A percentile compares a stretch with the other conserved stretches of the same genome.
These are phyloP conservation scores for Trachurus trachurus DNA, from an alignment of 2,797 vertebrate genomes.

Conservation along the genomic window DNA sequence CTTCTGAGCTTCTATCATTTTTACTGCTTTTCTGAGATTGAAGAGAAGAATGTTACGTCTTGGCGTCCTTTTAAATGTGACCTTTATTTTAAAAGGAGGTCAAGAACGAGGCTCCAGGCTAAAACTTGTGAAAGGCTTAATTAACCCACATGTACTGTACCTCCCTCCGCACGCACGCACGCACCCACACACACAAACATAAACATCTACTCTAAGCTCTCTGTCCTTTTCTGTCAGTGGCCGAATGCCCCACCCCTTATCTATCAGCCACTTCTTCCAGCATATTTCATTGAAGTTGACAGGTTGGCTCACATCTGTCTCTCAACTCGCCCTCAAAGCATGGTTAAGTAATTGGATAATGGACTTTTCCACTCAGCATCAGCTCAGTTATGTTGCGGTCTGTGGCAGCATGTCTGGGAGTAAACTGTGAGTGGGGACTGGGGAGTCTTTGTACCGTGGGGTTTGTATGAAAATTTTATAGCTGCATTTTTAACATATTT, in stretches of 20 bases:
- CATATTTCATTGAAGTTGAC: conserved; percentile 71
- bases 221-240: conserved; percentile 23
- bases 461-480: conserved; percentile 84
- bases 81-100: conserved; percentile 8
- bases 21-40: conserved; percentile 17
- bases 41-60: conserved; percentile 73
- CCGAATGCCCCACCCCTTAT: conserved; percentile 43
- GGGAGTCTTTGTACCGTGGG: conserved; percentile 75
- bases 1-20: conserved; percentile 19
- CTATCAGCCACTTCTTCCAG: conserved; percentile 61
- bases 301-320: conserved; percentile 77
- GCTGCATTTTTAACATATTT: conserved; percentile 77
- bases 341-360: conserved; percentile 78
- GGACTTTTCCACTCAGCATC: conserved; percentile 75
- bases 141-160: conserved; percentile 38
- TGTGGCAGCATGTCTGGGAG: conserved; percentile 62
- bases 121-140: conserved; percentile 23
- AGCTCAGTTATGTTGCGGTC: conserved; percentile 74
- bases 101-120: conserved; percentile 17
- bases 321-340: conserved; percentile 71
- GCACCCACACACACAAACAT: no score
- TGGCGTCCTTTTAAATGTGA: neutral
- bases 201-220: conserved; percentile 19
- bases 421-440: conserved; percentile 52
- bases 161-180: conserved; percentile 15